A percentile compares a stretch with the other conserved stretches of the same genome.
These are phyloP conservation scores for Aspidapion aeneum DNA, from an alignment of 2,888 invertebrate genomes.

Conservation along the genomic window DNA sequence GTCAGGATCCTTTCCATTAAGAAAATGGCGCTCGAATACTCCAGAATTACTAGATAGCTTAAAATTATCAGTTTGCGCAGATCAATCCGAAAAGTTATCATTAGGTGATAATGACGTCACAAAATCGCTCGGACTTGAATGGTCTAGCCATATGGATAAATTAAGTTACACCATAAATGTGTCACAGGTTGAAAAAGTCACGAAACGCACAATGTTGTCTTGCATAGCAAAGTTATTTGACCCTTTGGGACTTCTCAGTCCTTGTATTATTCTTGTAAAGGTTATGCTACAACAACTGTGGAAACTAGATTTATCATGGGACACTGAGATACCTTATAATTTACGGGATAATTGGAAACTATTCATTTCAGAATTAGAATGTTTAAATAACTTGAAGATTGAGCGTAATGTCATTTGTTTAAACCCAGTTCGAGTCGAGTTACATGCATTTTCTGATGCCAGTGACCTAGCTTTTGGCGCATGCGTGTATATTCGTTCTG, in stretches of 20 bases:
- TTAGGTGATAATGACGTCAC: neutral
- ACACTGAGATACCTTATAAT: neutral
- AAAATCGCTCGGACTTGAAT: neutral
- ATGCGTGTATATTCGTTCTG: neutral
- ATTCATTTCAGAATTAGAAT: neutral
- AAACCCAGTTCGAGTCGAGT: neutral
- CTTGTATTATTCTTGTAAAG: neutral
- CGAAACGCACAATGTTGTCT: neutral
- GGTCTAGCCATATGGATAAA: neutral
- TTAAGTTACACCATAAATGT: neutral
- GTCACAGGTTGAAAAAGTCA: neutral
- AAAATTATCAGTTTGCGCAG: neutral
- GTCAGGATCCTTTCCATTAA: neutral
- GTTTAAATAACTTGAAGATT: neutral
- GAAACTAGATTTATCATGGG: neutral
- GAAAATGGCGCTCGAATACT: neutral
- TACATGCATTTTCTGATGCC: neutral
- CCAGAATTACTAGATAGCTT: neutral
- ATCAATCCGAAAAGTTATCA: neutral
- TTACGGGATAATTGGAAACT: slow-evolving; percentile 12
- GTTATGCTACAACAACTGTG: neutral
- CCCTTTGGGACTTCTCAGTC: neutral
- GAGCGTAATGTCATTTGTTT: neutral
- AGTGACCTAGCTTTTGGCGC: neutral
- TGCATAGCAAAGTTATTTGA: neutral